Evolutionary conservation across 2,797 vertebrate species (phyloP).

Genomic region (Dendrocincla fuliginosa): DNA sequence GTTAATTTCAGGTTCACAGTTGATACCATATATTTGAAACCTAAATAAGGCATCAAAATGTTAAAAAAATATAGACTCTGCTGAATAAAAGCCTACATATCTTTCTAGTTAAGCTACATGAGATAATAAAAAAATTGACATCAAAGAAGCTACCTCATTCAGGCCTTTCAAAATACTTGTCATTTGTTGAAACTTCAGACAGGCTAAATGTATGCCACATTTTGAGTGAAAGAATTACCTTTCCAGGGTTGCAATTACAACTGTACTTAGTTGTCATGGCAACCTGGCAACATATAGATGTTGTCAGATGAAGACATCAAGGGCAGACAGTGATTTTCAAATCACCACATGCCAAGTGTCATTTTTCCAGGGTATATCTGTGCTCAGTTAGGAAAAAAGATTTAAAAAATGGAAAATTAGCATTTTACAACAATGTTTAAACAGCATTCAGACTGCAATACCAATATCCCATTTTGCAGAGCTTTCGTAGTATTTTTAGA

Average conservation of each 20-base stretch:
- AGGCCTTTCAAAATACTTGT: slow-evolving; percentile 79
- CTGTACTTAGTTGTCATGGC: slow-evolving; percentile 80
- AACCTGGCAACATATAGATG: slow-evolving; percentile 79
- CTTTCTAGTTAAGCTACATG: slow-evolving; percentile 14
- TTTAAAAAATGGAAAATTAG: not conserved
- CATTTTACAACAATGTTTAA: slow-evolving; percentile 45
- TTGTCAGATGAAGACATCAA: slow-evolving; percentile 80
- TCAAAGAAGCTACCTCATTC: slow-evolving; percentile 68
- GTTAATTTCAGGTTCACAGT: slow-evolving; percentile 26
- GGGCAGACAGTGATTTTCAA: slow-evolving; percentile 74
- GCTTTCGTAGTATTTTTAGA: not conserved
- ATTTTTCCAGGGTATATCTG: slow-evolving; percentile 48
- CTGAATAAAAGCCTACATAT: slow-evolving; percentile 30
- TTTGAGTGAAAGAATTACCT: slow-evolving; percentile 79
- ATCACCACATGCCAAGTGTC: slow-evolving; percentile 69
- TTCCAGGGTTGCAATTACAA: slow-evolving; percentile 79
- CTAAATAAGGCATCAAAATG: slow-evolving; percentile 36
- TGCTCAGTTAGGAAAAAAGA: not conserved
- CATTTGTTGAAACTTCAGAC: slow-evolving; percentile 81
- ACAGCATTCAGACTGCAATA: not conserved
- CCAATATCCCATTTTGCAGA: not conserved
- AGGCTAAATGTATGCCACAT: slow-evolving; percentile 75
- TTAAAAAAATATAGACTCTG: slow-evolving; percentile 59
- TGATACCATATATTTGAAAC: slow-evolving; percentile 23
- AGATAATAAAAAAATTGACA: slow-evolving; percentile 46